These are phyloP conservation scores for Gastrophryne carolinensis DNA, from an alignment of 2,797 vertebrate genomes.

Conservation along the genomic window DNA sequence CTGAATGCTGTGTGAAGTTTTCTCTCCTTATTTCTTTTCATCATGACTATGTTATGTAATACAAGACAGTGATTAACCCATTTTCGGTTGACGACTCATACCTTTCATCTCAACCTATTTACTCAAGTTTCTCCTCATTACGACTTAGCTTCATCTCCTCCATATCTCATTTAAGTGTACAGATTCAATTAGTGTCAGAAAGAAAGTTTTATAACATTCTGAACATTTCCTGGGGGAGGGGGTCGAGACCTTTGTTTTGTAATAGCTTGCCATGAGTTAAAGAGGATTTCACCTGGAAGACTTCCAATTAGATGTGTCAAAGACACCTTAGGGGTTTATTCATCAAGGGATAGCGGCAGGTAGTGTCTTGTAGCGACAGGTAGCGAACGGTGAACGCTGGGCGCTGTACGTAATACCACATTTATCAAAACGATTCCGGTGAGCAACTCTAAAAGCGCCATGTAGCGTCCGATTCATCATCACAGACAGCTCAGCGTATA, in stretches of 20 bases:
- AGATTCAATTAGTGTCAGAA: constrained; percentile 41
- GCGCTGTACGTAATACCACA: no score
- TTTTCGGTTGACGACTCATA: constrained; percentile 34
- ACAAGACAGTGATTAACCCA: constrained; percentile 46
- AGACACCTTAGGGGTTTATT: no score
- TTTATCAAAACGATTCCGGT: no score
- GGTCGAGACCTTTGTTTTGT: constrained; percentile 9
- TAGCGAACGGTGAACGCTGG: no score
- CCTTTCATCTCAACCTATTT: constrained; percentile 44
- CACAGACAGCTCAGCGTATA: no score
- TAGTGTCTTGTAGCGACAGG: no score
- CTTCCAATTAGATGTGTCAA: no score
- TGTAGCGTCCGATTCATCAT: no score
- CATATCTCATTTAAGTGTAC: constrained; percentile 43
- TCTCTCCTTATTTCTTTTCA: constrained; percentile 35
- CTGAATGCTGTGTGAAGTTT: constrained; percentile 21
- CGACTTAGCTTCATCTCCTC: constrained; percentile 32
- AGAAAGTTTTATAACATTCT: constrained; percentile 26
- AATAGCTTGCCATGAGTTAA: no score
- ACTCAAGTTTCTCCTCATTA: constrained; percentile 46
- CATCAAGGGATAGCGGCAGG: no score
- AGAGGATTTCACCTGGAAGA: no score
- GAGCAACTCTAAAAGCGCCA: no score
- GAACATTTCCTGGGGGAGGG: constrained; percentile 11
- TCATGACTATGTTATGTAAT: constrained; percentile 44